A percentile compares a stretch with the other conserved stretches of the same genome.
phyloP scores from a whole-genome alignment of 92 coral and sea anemone genomes.

The Micromussa lordhowensis region DNA sequence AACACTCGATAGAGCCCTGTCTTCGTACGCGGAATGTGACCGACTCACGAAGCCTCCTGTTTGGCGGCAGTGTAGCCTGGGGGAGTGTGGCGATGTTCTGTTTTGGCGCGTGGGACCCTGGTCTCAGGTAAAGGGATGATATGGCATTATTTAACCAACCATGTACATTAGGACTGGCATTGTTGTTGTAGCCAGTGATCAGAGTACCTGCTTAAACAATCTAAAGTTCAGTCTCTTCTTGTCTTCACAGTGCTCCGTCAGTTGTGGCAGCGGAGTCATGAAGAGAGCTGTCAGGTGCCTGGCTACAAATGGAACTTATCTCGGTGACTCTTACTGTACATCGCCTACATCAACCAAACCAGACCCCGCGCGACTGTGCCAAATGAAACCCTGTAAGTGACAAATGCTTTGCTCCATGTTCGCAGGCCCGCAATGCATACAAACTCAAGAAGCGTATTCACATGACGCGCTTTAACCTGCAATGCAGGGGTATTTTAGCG shows the following conservation, averaged over 20 bases:
- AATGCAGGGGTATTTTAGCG: no score
- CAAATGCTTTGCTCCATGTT: background rate
- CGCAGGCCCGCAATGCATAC: conserved; percentile 2
- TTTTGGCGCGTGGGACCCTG: conserved; percentile 92
- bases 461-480: no score
- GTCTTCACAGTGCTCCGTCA: conserved; percentile 75
- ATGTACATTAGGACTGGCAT: background rate
- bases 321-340: conserved; percentile 68
- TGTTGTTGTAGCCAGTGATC: background rate
- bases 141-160: background rate
- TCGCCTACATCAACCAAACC: conserved; percentile 83
- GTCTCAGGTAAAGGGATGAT: conserved; percentile 73
- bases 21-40: conserved; percentile 70
- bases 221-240: conserved; percentile 1
- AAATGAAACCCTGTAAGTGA: conserved; percentile 81
- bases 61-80: conserved; percentile 88
- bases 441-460: background rate
- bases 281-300: conserved; percentile 88
- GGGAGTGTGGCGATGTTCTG: conserved; percentile 74
- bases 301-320: conserved; percentile 50
- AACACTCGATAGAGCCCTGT: conserved; percentile 53
- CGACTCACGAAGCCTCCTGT: conserved; percentile 75
- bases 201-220: background rate
- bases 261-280: conserved; percentile 85
- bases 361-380: conserved; percentile 77